Evolutionary conservation across 2,797 vertebrate genomes (phyloP).

Genomic region (Meda fulgida): DNA sequence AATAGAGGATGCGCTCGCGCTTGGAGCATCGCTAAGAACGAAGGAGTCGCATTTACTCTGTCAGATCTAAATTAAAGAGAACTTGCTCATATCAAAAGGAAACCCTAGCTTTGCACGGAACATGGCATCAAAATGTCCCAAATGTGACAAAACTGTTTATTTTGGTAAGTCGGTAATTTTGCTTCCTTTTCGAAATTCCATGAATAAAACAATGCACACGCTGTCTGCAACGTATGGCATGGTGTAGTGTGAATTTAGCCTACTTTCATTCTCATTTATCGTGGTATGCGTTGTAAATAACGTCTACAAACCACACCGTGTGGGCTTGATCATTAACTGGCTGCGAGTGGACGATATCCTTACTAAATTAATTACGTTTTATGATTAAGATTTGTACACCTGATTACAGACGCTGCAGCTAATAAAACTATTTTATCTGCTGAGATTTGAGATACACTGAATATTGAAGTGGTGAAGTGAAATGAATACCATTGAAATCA

Average conservation of each 20-base stretch:
- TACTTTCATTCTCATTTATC: background rate
- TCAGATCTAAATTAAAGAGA: background rate
- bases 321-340: background rate
- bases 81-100: background rate
- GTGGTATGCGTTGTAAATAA: background rate
- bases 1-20: slow-evolving; percentile 28
- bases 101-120: slow-evolving; percentile 14
- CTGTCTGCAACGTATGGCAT: background rate
- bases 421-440: background rate
- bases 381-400: slow-evolving; percentile 14
- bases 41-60: background rate
- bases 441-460: background rate
- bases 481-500: background rate
- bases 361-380: slow-evolving; percentile 2
- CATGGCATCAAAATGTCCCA: slow-evolving; percentile 79
- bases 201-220: background rate
- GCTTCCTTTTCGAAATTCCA: background rate
- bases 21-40: slow-evolving; percentile 34
- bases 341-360: background rate
- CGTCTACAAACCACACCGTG: background rate
- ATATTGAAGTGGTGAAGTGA: background rate
- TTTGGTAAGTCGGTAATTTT: slow-evolving; percentile 71
- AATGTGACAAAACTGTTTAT: slow-evolving; percentile 79
- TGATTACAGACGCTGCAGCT: background rate
- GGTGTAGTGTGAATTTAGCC: background rate